Percentiles rank a stretch among this genome's conserved stretches.
Conservation (phyloP, 2,797 vertebrate genomes). For the Catharus ustulatus region DNA sequence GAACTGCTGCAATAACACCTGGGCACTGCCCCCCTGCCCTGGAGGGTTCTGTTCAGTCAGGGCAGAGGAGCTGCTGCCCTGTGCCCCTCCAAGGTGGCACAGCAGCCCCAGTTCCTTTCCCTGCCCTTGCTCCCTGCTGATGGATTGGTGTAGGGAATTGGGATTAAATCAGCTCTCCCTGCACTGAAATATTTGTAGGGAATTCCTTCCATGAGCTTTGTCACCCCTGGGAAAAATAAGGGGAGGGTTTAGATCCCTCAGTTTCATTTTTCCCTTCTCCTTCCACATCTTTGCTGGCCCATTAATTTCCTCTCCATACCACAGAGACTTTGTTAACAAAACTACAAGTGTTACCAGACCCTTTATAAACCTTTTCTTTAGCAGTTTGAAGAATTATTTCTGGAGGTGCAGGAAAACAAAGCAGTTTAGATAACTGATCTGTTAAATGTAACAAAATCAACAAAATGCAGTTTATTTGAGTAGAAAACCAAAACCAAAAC, state of each 20-base stretch:
- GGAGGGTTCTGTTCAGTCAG: conserved; percentile 24
- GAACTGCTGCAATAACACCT: background rate
- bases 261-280: background rate
- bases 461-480: background rate
- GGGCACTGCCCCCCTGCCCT: conserved; percentile 23
- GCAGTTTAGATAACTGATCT: background rate
- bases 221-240: background rate
- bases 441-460: background rate
- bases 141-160: background rate
- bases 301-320: background rate
- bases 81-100: too few species aligned
- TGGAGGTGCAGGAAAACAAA: background rate
- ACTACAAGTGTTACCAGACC: background rate
- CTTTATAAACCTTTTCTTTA: background rate
- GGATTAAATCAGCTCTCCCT: background rate
- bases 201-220: background rate
- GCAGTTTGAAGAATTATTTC: background rate
- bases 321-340: background rate
- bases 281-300: background rate
- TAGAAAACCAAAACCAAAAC: background rate
- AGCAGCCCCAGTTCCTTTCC: background rate
- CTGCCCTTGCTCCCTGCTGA: background rate
- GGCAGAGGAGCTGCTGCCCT: too few species aligned
- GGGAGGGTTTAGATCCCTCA: background rate
- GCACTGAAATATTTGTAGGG: background rate